Percentiles rank a stretch among this genome's conserved stretches.
Conservation (phyloP, 1,140 invertebrate species). For the Bombus difficillimus region DNA sequence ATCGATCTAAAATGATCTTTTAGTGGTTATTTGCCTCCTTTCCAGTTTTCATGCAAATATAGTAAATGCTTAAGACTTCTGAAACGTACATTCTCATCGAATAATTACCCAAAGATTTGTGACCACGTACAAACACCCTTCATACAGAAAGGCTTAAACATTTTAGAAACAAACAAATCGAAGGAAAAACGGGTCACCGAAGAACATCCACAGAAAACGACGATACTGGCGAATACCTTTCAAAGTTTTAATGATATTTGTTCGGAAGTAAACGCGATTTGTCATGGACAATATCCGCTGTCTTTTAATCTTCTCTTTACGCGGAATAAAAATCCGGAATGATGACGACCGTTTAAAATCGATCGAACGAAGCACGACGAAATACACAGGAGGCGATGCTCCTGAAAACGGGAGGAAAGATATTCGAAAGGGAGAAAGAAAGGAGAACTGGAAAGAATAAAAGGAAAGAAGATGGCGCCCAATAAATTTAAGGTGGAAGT, state of each 20-base stretch:
- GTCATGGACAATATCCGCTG: neutral
- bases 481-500: slow-evolving; percentile 16
- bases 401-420: neutral
- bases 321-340: slow-evolving; percentile 6
- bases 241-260: neutral
- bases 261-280: neutral
- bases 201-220: neutral
- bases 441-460: neutral
- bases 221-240: neutral
- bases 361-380: neutral
- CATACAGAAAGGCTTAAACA: neutral
- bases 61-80: too few species aligned
- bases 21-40: too few species aligned
- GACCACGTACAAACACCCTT: too few species aligned
- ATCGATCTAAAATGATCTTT: too few species aligned
- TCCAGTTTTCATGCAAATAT: too few species aligned
- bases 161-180: neutral
- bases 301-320: neutral
- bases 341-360: slow-evolving; percentile 21
- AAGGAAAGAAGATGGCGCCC: neutral
- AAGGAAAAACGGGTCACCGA: neutral
- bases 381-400: neutral
- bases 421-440: neutral
- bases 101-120: too few species aligned
- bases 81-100: too few species aligned